A percentile compares a stretch with the other conserved stretches of the same genome.
phyloP scores from a whole-genome alignment of 1,140 invertebrate species.

The Brachionus angularis region DNA sequence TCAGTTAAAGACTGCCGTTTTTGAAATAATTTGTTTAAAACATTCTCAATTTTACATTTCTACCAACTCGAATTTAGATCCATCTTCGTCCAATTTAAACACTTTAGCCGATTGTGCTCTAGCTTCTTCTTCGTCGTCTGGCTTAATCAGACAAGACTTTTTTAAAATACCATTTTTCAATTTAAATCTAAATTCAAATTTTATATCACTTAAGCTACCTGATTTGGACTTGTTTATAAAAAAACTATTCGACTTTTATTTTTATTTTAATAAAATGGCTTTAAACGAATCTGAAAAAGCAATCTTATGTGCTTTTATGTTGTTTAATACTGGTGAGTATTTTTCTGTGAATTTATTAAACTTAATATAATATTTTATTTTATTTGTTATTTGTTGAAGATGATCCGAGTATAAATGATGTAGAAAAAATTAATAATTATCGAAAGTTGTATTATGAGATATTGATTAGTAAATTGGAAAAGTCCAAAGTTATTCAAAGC shows the following conservation, averaged over 20 bases:
- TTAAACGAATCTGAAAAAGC: slow-evolving; percentile 1
- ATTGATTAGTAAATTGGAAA: slow-evolving; percentile 22
- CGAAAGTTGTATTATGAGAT: slow-evolving; percentile 2
- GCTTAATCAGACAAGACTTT: too few relatives aligned
- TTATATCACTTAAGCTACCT: neutral
- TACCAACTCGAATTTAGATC: neutral
- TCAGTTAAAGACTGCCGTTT: neutral
- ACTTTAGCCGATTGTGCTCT: slow-evolving; percentile 23
- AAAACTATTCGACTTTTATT: slow-evolving; percentile 39
- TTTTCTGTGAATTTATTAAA: neutral
- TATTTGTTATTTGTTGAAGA: slow-evolving; percentile 7
- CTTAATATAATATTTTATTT: neutral
- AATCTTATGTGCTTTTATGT: slow-evolving; percentile 6
- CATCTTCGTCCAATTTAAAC: neutral
- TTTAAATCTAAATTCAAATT: neutral
- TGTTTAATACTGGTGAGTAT: slow-evolving; percentile 13
- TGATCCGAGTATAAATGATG: neutral
- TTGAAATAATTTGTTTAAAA: slow-evolving; percentile 28
- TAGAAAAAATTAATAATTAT: neutral
- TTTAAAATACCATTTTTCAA: slow-evolving; percentile 8
- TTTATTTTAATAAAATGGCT: slow-evolving; percentile 25
- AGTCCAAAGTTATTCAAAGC: neutral
- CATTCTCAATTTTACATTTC: slow-evolving; percentile 24
- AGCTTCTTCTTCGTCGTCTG: too few relatives aligned
- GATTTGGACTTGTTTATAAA: slow-evolving; percentile 14